Base-by-base conservation (phyloP, 2,888 invertebrate species). In the Colletes collaris region DNA sequence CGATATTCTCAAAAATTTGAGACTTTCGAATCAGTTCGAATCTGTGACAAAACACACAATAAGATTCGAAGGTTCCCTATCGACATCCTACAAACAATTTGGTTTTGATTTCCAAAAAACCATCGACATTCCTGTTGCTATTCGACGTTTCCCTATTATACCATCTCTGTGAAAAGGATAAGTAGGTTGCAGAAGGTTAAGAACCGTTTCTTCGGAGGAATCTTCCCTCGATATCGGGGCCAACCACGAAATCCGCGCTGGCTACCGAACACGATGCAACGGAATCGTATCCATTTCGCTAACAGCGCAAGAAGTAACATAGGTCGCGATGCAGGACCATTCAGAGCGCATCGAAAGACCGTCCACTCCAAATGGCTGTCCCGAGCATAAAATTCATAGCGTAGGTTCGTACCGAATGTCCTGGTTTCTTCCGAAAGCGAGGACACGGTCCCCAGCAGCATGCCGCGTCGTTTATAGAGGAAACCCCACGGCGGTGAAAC, bases 401-500 rank as follows among this genome's bases (percentile, higher is more conserved):
- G 13, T 10, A 19, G 49, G 13, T 60, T 49, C 76, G 72, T 56
- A 16, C 60, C 76, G 68, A 76, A 65, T 64, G 76, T 81, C 81
- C 71, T 55, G 81, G 71, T 81, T 81, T 75, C 81, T 64, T 67
- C 46, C 58, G 16, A 58, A 70, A 44, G 44, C 37, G 11, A 10
- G 55, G 55, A 40, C 75, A 59, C 55, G 40, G 3, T 27, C 16
- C 40, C n/a, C 55, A 8, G 56, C 50, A 44, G 16, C 37, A 44
- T 13, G 63, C 65, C 76, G 6, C 59, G 63, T 55, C 53, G 44
- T 76, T 76, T 71, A 68, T 49, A 72, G 69, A 67, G 72, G 86
- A 78, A 78, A 77, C 79, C 75, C 76, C 75, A 75, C 69, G 70
- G 80, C 74, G 79, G 77, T 73, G 73, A 87, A 82, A 82, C 71